Conservation (phyloP, 1,140 invertebrate species). For the Cydia strobilella region DNA sequence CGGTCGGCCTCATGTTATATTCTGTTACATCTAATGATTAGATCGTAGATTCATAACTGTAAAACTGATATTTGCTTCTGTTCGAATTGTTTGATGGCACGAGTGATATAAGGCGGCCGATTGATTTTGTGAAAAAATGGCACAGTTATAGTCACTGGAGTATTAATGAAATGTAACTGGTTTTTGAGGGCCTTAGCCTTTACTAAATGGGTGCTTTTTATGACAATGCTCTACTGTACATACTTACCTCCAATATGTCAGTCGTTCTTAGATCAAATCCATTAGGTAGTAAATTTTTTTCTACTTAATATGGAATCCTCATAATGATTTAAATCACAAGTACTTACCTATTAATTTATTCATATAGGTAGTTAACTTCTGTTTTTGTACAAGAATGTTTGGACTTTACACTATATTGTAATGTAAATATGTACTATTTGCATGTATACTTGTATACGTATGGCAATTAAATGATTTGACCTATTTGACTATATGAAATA, state of each 20-base stretch:
- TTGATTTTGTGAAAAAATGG: constrained; percentile 26
- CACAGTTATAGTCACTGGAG: constrained; percentile 8
- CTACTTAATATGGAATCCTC: no score
- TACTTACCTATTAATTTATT: no score
- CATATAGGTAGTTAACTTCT: no score
- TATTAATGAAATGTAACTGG: constrained; percentile 17
- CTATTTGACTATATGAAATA: no score
- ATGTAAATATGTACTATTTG: no score
- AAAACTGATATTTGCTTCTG: constrained; percentile 3
- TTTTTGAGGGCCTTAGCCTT: constrained; percentile 11
- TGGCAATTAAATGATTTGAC: no score
- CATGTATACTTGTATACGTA: no score
- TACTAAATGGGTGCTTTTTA: background rate
- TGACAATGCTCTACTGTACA: background rate
- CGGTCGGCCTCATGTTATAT: constrained; percentile 5
- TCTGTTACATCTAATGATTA: constrained; percentile 12
- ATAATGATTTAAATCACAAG: no score
- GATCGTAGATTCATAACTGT: constrained; percentile 20
- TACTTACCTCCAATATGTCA: background rate
- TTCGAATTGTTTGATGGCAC: constrained; percentile 8
- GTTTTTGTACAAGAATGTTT: no score
- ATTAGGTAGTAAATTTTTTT: no score
- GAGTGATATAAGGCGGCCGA: background rate
- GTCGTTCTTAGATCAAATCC: no score
- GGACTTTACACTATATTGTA: no score